Percentiles rank a stretch among this genome's conserved stretches.
These are phyloP conservation scores for Centroberyx gerrardi DNA, from an alignment of 2,797 vertebrate genomes.

Conservation along the genomic window DNA sequence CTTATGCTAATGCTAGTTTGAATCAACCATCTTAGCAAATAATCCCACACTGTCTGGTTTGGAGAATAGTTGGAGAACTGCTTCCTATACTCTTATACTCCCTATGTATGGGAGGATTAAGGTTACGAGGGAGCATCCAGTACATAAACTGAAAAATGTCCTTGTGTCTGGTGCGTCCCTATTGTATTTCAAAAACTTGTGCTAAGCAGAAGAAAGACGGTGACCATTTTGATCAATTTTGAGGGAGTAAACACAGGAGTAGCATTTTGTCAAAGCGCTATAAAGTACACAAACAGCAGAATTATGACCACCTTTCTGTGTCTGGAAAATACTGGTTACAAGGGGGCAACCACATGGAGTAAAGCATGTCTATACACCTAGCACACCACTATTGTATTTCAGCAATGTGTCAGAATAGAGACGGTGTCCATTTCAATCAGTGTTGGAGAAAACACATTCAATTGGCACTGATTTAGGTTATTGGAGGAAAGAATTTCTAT, in stretches of 20 bases:
- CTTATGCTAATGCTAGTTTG: slow-evolving; percentile 5
- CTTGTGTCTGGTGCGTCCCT: not conserved
- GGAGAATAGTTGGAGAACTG: not conserved
- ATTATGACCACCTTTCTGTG: not conserved
- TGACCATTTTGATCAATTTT: not conserved
- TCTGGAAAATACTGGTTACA: not conserved
- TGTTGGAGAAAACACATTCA: slow-evolving; percentile 11
- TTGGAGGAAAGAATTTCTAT: slow-evolving; percentile 15
- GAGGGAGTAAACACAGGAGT: not conserved
- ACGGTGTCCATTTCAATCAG: slow-evolving; percentile 17
- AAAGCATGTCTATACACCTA: not conserved
- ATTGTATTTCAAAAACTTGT: not conserved
- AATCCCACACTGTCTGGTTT: slow-evolving; percentile 2
- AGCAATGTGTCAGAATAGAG: not conserved
- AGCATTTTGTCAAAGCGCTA: not conserved
- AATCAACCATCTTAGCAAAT: slow-evolving; percentile 6
- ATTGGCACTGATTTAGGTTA: slow-evolving; percentile 16
- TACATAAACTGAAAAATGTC: not conserved
- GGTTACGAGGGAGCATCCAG: slow-evolving; percentile 14
- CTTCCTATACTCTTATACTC: not conserved
- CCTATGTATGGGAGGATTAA: slow-evolving; percentile 6
- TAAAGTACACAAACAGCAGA: not conserved
- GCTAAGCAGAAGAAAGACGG: not conserved
- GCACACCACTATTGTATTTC: not conserved
- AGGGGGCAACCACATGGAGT: slow-evolving; percentile 2